Base-by-base conservation (phyloP, 2,888 invertebrate genomes). In the Tetragonisca angustula region DNA sequence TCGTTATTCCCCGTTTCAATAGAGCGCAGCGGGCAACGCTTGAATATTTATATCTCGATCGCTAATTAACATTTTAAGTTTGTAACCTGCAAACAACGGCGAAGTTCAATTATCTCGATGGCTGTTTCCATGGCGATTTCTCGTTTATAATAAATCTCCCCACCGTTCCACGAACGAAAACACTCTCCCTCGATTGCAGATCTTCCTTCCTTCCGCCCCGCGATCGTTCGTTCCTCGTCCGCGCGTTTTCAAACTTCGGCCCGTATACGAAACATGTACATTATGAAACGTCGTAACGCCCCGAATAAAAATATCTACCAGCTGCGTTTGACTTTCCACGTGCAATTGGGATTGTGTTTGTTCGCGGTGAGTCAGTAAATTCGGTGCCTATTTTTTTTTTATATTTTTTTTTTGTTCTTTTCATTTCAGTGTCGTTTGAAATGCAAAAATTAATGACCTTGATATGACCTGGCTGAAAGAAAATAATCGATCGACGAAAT, bases 21-120 rank as follows among this genome's bases (percentile, higher is more conserved):
- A 74, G 36, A 74, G 49, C 52, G 24, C 52, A 65, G 32, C 61
- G 49, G 27, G n/a, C 73, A n/a, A 36, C 64, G 64, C 36, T 65
- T 74, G 64, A 64, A 74, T 74, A 74, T 74, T 74, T 74, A 74
- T 74, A 74, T 74, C 64, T 27, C 74, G 64, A 74, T 52, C 36
- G 52, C 64, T 74, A 65, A 74, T 72, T 74, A 74, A 62, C 62
- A 74, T 74, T 74, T 36, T 52, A 74, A 52, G 32, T 74, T 74
- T 19, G 50, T 74, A 65, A 52, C 64, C 36, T 52, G 52, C 17
- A 36, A 74, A 65, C 52, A 73, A 64, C 64, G 32, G 17, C n/a
- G n/a, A 50, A 50, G 64, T 64, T 73, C 64, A 73, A 73, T 73
- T 73, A 73, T 73, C 73, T 52, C 52, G 73, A 32, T 73, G 64